Conservation (phyloP, 2,797 vertebrate genomes). For the Epinephelus malabaricus region DNA sequence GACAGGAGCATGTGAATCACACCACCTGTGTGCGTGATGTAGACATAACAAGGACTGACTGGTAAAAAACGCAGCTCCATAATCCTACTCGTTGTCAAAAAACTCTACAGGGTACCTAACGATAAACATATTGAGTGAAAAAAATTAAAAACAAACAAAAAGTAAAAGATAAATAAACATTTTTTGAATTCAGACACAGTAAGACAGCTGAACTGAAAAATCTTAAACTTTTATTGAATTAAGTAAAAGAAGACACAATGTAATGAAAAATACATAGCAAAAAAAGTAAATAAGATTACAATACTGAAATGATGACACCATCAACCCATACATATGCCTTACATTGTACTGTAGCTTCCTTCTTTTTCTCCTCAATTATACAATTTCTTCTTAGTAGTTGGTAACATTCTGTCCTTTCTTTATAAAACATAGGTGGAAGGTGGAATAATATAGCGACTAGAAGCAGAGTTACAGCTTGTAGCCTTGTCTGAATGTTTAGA, state of each 20-base stretch:
- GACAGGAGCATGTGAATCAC: no score
- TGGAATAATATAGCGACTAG: constrained; percentile 65
- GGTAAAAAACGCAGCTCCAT: no score
- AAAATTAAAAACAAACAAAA: background rate
- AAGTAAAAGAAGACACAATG: constrained; percentile 71
- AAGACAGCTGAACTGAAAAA: constrained; percentile 59
- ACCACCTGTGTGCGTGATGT: no score
- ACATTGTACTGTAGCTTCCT: constrained; percentile 38
- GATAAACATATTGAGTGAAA: no score
- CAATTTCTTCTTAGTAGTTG: background rate
- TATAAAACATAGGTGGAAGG: constrained; percentile 21
- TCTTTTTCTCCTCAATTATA: constrained; percentile 11
- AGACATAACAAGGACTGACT: no score
- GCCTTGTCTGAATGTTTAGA: constrained; percentile 73
- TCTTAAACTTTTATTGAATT: constrained; percentile 84
- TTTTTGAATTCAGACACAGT: constrained; percentile 29
- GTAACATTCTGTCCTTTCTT: constrained; percentile 8
- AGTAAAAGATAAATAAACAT: no score
- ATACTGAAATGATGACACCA: constrained; percentile 74
- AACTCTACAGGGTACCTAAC: no score
- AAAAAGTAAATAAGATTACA: constrained; percentile 76
- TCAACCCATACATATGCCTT: constrained; percentile 40
- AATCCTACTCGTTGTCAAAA: no score
- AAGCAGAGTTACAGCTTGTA: constrained; percentile 71
- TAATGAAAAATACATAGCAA: constrained; percentile 70